Evolutionary conservation across 1,140 invertebrate genomes (phyloP), one percentile per base, ranked within the genome.

Genomic region (Temnothorax nylanderi): DNA sequence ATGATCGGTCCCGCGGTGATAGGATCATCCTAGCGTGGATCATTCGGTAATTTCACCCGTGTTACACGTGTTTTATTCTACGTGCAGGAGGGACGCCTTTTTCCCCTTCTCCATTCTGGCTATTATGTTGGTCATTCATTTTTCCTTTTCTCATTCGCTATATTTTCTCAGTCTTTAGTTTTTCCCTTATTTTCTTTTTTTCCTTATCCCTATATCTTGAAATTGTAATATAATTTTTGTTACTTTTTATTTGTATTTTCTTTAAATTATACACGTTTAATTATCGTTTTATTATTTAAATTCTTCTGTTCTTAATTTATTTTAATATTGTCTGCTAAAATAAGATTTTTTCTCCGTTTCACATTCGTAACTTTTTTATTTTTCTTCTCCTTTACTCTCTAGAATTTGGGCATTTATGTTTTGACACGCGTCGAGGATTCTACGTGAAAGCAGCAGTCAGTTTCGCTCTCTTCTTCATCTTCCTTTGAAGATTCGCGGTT

Each of bases 21-120:
- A 85, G 89, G 89, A 90, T 93, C 93, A 94, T 91, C 91, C 87
- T 93, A 94, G 92, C 94, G 91, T 94, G 84, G 87, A 93, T 95
- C 88, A 95, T 95, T 94, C 94, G 94, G 92, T 95, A 95, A 95
- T 95, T 95, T 95, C 90, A 86, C 90, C 37, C 47, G 89, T 51
- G 92, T 93, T 94, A 94, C 85, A 49, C 85, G 34, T 78, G 80
- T 56, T 71, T 84, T 26, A 81, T 41, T 78, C 49, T 62, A 18
- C 65, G 71, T 60, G 41, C 67, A 67, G 51, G 13, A 80, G 51
- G 47, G 26, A 72, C n/a, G 62, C 26, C 16, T 60, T 65, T 47
- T 58, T 56, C 62, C 32, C 11, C 34, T 44, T 86, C n/a, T 85
- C 16, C 37, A 13, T 78, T 37, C n/a, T 64, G 10, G n/a, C 21